Conservation (phyloP, 2,113 vertebrate genomes). For the Leucopsar rothschildi region DNA sequence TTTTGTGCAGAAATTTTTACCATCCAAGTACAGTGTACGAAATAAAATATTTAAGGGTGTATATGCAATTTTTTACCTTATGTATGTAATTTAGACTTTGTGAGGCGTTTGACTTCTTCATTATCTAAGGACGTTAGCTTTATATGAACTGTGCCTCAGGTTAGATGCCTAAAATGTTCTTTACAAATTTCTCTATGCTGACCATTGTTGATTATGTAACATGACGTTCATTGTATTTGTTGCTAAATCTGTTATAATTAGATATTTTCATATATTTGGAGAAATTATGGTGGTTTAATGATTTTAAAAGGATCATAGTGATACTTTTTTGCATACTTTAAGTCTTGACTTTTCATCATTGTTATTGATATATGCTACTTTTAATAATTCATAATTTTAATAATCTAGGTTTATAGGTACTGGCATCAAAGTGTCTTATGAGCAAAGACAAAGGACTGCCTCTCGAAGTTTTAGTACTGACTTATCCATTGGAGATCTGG, state of each 20-base stretch:
- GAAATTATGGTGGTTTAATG: neutral
- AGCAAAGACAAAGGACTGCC: constrained; percentile 86
- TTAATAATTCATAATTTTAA: neutral
- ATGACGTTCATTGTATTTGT: neutral
- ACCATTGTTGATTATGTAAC: neutral
- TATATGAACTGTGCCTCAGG: neutral
- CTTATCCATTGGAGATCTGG: constrained; percentile 84
- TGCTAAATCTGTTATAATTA: neutral
- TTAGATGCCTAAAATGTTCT: neutral
- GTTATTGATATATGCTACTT: neutral
- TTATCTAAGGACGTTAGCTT: neutral
- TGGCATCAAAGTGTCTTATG: constrained; percentile 86
- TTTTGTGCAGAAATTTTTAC: neutral
- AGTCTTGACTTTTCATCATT: neutral
- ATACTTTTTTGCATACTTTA: neutral
- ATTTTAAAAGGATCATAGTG: neutral
- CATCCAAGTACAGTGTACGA: neutral
- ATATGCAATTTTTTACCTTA: neutral
- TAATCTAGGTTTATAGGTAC: constrained; percentile 86
- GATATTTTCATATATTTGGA: neutral
- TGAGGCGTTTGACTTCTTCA: neutral
- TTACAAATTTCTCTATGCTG: neutral
- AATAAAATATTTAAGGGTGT: neutral
- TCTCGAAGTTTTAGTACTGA: constrained; percentile 85
- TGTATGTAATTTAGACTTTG: neutral